Base-by-base conservation (phyloP, 2,797 vertebrate species). In the Melopsittacus undulatus region DNA sequence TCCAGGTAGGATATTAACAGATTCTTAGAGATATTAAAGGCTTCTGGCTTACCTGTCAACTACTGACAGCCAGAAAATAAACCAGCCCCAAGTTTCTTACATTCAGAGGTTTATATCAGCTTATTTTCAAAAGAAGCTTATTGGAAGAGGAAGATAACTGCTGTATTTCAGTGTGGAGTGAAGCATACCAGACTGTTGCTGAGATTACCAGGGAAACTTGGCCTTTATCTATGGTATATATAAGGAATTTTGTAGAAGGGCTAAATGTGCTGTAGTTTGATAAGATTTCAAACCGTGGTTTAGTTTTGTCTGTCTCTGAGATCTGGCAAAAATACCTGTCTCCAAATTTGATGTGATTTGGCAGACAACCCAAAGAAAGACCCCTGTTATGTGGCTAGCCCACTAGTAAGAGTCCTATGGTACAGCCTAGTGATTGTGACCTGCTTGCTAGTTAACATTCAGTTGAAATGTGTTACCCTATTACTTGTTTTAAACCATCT, bases 101-200 rank as follows among this genome's bases (percentile, higher is more conserved):
- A 32, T 62, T 75, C 38, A 40, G 27, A 63, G 54, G 18, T 79
- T 84, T 82, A 34, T 62, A 82, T 78, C 46, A 67, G 63, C n/a
- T 70, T 94, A 45, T 49, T 81, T 89, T 83, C 12, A 61, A 61
- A 90, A 61, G 81, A 46, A 54, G 36, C 20, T 78, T 70, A 63
- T 51, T 56, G 21, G 24, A 54, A 83, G 72, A 85, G 38, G 38
- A 51, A 89, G 36, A 19, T 56, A 61, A 61, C 19, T 17, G 30
- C 42, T 72, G 0, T 72, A 26, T 87, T 92, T 84, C 29, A 51
- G 20, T 14, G 17, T 64, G 54, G 40, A 48, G 43, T 2, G 1
- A 62, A 79, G 15, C n/a, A 63, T 2, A 15, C 20, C 6, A 10
- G 14, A 5, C n/a, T 67, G 7, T 64, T 95, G 22, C 23, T 92